phyloP scores from a whole-genome alignment of 2,888 invertebrate species.

The Drosophila formosana region DNA sequence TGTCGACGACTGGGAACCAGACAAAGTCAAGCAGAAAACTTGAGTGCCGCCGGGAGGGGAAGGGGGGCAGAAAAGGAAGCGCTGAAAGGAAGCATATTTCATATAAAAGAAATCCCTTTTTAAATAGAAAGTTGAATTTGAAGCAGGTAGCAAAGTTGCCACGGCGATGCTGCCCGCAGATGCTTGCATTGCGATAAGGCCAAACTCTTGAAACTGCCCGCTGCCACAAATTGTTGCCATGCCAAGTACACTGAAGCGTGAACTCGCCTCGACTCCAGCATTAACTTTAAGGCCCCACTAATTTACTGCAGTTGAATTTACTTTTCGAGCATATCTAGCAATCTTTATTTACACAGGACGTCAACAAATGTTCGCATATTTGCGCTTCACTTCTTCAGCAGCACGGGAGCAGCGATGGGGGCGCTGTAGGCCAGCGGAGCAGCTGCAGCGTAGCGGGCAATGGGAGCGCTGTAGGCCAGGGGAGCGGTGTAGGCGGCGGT shows the following conservation, averaged over 20 bases:
- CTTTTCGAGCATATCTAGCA: conserved; percentile 34
- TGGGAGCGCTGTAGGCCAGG: conserved; percentile 20
- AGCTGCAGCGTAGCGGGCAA: too few relatives aligned
- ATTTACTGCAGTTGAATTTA: conserved; percentile 42
- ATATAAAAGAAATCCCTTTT: conserved; percentile 75
- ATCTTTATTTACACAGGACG: conserved; percentile 66
- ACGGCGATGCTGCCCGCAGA: conserved; percentile 42
- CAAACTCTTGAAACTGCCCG: conserved; percentile 26
- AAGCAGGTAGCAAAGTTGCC: conserved; percentile 19
- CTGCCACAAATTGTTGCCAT: conserved; percentile 48
- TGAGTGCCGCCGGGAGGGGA: conserved; percentile 45
- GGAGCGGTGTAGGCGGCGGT: conserved; percentile 45
- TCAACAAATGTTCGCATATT: conserved; percentile 37
- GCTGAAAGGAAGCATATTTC: conserved; percentile 72
- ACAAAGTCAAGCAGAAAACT: conserved; percentile 81
- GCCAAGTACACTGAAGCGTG: conserved; percentile 35
- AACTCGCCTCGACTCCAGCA: conserved; percentile 27
- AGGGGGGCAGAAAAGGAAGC: conserved; percentile 24
- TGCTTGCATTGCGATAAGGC: conserved; percentile 69
- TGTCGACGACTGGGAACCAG: conserved; percentile 16
- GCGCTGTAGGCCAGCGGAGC: conserved; percentile 9
- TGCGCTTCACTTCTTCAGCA: conserved; percentile 68
- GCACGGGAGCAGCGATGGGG: conserved; percentile 55
- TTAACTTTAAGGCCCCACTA: conserved; percentile 40
- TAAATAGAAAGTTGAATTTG: conserved; percentile 78